phyloP scores from a whole-genome alignment of 1,140 invertebrate genomes.

The Dendroctonus valens region DNA sequence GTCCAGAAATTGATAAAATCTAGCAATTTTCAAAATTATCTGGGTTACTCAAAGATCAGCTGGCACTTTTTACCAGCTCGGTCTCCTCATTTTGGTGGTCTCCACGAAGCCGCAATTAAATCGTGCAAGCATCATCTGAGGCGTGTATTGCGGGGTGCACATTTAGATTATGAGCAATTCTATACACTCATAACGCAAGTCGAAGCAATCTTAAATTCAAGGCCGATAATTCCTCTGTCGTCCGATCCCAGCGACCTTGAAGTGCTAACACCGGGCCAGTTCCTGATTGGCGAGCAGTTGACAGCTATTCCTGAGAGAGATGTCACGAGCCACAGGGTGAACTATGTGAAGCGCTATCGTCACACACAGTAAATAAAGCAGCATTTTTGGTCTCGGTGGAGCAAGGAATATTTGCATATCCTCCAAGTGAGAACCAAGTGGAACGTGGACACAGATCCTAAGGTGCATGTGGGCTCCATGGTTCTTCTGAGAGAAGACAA shows the following conservation, averaged over 20 bases:
- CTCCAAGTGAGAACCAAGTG: slow-evolving; percentile 21
- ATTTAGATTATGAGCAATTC: slow-evolving; percentile 7
- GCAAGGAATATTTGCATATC: slow-evolving; percentile 28
- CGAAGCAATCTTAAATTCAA: slow-evolving; percentile 10
- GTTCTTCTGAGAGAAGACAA: slow-evolving; percentile 40
- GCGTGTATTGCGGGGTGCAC: slow-evolving; percentile 14
- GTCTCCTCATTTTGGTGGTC: slow-evolving; percentile 32
- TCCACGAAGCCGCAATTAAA: slow-evolving; percentile 30
- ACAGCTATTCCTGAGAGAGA: no score
- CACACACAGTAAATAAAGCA: no score
- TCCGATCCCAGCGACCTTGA: no score
- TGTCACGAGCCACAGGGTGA: no score
- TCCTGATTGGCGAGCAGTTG: no score
- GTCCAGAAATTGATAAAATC: not conserved
- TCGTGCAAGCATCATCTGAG: slow-evolving; percentile 22
- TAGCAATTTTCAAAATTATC: slow-evolving; percentile 15
- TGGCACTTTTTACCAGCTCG: slow-evolving; percentile 39
- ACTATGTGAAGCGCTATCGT: no score
- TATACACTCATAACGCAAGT: slow-evolving; percentile 3
- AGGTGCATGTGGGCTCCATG: slow-evolving; percentile 27
- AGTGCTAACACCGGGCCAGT: no score
- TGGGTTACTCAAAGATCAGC: no score
- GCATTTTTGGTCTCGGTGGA: slow-evolving; percentile 37
- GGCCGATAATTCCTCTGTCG: not conserved
- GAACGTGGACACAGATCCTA: not conserved